These are phyloP conservation scores for Drosophila guanche DNA, from an alignment of 1,140 invertebrate species.

Conservation along the genomic window DNA sequence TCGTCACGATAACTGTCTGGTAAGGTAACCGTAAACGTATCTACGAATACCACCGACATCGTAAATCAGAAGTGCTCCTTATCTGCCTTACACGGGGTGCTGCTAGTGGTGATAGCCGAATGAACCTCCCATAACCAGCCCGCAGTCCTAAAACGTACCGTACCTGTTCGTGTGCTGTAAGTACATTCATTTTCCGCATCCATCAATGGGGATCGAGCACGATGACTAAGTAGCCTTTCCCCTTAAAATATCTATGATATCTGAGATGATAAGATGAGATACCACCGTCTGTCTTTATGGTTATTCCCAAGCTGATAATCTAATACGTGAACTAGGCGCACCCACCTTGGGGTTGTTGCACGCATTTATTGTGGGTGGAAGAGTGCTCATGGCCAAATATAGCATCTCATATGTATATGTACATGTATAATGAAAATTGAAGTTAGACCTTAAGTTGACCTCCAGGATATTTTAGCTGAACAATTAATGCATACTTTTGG, in stretches of 20 bases:
- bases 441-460: conserved; percentile 32
- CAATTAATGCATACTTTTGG: neutral
- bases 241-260: no score
- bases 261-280: no score
- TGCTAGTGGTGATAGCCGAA: neutral
- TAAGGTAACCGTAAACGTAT: conserved; percentile 38
- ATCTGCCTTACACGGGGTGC: conserved; percentile 19
- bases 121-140: conserved; percentile 4
- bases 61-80: conserved; percentile 35
- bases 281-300: no score
- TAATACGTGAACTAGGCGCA: no score
- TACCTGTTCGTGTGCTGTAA: no score
- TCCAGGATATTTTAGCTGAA: neutral
- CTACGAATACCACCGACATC: conserved; percentile 29
- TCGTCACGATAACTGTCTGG: conserved; percentile 36
- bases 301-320: no score
- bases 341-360: no score
- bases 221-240: no score
- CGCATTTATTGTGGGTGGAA: no score
- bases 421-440: conserved; percentile 21
- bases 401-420: no score
- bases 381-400: no score
- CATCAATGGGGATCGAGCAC: neutral
- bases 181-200: neutral
- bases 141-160: neutral